Base-by-base conservation (phyloP, 1,140 invertebrate genomes). In the Pseudachorutes palmiensis region DNA sequence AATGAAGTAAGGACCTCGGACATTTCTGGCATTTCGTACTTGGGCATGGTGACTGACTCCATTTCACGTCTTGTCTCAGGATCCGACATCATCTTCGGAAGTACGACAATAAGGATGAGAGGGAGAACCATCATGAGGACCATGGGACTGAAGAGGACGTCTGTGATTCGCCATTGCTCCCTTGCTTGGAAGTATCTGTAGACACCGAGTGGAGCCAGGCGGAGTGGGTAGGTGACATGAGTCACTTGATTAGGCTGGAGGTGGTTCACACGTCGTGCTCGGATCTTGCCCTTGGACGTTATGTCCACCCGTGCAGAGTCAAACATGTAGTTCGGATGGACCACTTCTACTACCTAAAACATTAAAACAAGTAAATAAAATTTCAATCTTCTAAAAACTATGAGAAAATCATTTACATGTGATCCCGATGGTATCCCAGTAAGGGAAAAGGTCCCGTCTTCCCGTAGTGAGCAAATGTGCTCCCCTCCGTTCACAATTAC, bases 111-210 rank as follows among this genome's bases (percentile, higher is more conserved):
- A 0, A 97, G 77, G 0, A 97, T 72, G 14, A 98, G 80, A 0
- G 95, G 95, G 60, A 97, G 76, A 29, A 97, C 86, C 94, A 98
- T 98, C 89, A 97, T 98, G 63, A 98, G 82, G 1, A 98, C 90
- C 94, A 97, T 97, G 45, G 95, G 94, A 80, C 92, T 97, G 76
- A 97, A 92, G 1, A 98, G 77, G 75, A 98, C 92, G 79, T 98
- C 94, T 12, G 92, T 96, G 3, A 92, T 82, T 75, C 92, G 85
- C 94, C 94, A 96, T 75, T 97, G 92, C 77, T 98, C 95, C 62
- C 94, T 80, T 19, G 88, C 80, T 81, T 97, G 92, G 79, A 98
- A 98, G 81, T 96, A 98, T 74, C 88, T 87, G 70, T 88, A 90
- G 67, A 85, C 87, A 22, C 86, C 86, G 33, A 89, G 71, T 2